Evolutionary conservation across 2,113 vertebrate species (phyloP).

Genomic region (Lagopus muta): DNA sequence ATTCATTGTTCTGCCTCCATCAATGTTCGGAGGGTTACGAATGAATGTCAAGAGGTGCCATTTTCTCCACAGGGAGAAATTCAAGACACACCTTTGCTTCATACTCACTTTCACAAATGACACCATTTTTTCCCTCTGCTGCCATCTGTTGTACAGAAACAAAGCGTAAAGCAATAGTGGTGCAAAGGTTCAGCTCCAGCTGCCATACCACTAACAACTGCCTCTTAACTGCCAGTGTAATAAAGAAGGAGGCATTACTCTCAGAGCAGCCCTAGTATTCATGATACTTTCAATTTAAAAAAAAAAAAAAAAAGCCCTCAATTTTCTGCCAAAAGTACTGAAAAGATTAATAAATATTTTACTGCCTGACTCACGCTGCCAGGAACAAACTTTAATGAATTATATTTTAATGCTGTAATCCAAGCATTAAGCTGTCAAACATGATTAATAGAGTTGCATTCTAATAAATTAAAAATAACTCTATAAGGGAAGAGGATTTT

Average conservation of each 20-base stretch:
- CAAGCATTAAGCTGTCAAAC: conserved; percentile 65
- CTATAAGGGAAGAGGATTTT: conserved; percentile 21
- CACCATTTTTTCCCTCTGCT: no score
- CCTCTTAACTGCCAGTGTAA: not conserved
- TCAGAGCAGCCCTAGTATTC: not conserved
- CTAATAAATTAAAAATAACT: conserved; percentile 36
- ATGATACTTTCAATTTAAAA: not conserved
- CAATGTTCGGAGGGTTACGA: no score
- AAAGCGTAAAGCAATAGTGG: no score
- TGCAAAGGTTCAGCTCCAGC: no score
- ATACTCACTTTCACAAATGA: no score
- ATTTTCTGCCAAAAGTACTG: conserved; percentile 46
- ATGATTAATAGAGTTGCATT: conserved; percentile 68
- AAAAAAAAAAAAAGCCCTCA: not conserved
- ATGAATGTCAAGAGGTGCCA: no score
- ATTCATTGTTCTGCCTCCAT: no score
- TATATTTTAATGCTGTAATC: conserved; percentile 64
- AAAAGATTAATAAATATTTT: conserved; percentile 76
- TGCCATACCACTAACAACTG: not conserved
- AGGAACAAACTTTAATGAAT: conserved; percentile 74
- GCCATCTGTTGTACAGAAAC: no score
- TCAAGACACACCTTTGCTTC: no score
- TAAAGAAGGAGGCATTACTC: not conserved
- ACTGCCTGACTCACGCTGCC: conserved; percentile 49
- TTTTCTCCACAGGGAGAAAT: no score